Conservation (phyloP, 2,113 vertebrate genomes). For the Xenopus borealis region DNA sequence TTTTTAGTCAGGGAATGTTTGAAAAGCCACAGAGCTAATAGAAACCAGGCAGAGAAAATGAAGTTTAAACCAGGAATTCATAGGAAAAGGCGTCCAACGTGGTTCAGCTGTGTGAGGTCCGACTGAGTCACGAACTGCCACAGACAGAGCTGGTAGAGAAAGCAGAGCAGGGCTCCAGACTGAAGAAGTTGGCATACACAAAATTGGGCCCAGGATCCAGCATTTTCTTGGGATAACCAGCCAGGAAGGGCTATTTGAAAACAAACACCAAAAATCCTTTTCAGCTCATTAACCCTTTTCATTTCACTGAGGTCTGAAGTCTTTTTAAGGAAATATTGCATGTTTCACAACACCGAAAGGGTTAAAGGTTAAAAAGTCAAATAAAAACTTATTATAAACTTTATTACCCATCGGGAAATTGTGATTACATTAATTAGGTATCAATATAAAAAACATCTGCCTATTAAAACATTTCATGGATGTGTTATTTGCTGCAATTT, state of each 20-base stretch:
- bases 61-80: constrained; percentile 73
- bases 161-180: constrained; percentile 51
- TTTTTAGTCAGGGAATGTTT: constrained; percentile 62
- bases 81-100: constrained; percentile 54
- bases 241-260: constrained; percentile 34
- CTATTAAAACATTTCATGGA: too few relatives aligned
- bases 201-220: constrained; percentile 44
- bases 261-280: constrained; percentile 20
- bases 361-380: too few relatives aligned
- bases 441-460: too few relatives aligned
- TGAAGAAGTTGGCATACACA: constrained; percentile 47
- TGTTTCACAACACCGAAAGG: too few relatives aligned
- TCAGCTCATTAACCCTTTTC: neutral
- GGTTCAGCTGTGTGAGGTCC: constrained; percentile 65
- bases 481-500: too few relatives aligned
- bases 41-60: constrained; percentile 79
- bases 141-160: constrained; percentile 52
- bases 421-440: too few relatives aligned
- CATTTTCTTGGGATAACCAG: constrained; percentile 47
- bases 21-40: constrained; percentile 76
- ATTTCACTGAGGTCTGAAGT: too few relatives aligned
- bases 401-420: too few relatives aligned
- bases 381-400: too few relatives aligned
- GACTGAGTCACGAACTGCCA: constrained; percentile 58
- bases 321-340: too few relatives aligned